Evolutionary conservation across 2,888 invertebrate species (phyloP), one percentile per base, ranked within the genome.

Genomic region (Bhutanitis thaidina): DNA sequence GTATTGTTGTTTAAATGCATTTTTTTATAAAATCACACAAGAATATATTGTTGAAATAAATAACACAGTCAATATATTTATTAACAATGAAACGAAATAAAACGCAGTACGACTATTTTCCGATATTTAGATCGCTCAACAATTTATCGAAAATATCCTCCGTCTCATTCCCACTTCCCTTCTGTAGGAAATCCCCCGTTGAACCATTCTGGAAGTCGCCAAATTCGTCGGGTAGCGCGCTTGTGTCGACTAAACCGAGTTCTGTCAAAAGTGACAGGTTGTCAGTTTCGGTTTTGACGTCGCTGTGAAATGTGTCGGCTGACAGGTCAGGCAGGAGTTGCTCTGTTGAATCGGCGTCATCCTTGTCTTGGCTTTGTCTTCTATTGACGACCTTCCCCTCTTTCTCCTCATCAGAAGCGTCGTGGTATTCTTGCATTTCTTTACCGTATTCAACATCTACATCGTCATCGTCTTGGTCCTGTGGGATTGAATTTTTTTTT

Each of bases 241-340:
- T 80, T 0, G 90, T 83, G 52, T 92, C 92, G 0, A 87, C 90
- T 25, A 92, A 61, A 0, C 92, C 92, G 8, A 92, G 69, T 62
- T 92, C 92, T 34, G 90, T 90, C 46, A 92, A 65, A 15, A 92
- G 76, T 36, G 79, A 77, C 52, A 90, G 56, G 58, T 87, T 84
- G 48, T 83, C 83, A 43, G 65, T 77, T 56, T 82, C 80, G 55
- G 60, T 58, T 52, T 77, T 65, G 40, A 59, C 61, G 56, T 55
- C 49, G 9, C 51, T 52, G 30, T 52, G 43, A 25, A 52, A 35
- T 0, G 30, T 25, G 55, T 65, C 64, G 16, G 60, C 61, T n/a
- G 64, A 62, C 50, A 84, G 71, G 14, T 70, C 80, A 0, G 89
- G 80, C 0, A 90, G 64, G 0, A 90, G 71, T 57, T 82, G 76